Percentiles rank a stretch among this genome's conserved stretches.
Evolutionary conservation across 2,888 invertebrate species (phyloP).

Genomic region (Heliconius hortense): DNA sequence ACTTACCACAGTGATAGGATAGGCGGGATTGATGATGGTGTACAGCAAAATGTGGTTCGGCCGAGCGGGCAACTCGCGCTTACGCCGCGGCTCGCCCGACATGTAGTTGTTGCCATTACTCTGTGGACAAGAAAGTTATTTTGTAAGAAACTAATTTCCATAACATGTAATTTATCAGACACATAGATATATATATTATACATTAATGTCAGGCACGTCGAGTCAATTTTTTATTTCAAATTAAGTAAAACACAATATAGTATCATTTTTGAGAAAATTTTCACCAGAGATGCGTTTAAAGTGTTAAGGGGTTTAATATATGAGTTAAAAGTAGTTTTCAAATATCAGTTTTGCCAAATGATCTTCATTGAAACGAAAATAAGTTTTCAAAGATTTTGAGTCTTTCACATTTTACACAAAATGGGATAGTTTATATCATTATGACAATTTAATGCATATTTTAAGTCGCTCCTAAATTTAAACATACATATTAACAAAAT

Average conservation of each 20-base stretch:
- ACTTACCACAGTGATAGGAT: constrained; percentile 99
- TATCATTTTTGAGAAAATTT: background rate
- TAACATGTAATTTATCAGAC: background rate
- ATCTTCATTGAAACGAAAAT: background rate
- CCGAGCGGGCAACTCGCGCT: constrained; percentile 91
- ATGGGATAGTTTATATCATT: background rate
- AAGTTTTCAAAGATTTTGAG: background rate
- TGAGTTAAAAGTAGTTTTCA: too few species aligned
- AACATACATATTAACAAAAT: background rate
- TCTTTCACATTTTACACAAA: background rate
- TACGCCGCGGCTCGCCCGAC: constrained; percentile 86
- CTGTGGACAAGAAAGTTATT: constrained; percentile 53
- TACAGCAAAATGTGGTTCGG: constrained; percentile 98
- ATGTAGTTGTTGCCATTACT: constrained; percentile 79
- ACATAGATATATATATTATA: background rate
- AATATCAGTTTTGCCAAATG: too few species aligned
- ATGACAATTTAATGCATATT: background rate
- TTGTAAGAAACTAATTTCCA: background rate
- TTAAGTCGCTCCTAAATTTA: background rate
- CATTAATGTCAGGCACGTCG: too few species aligned
- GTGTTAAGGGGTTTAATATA: too few species aligned
- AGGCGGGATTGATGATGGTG: constrained; percentile 98
- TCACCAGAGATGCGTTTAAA: too few species aligned
- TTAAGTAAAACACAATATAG: background rate
- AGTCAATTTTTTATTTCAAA: background rate